phyloP scores from a whole-genome alignment of 2,113 vertebrate species.

The Sciurus niger region DNA sequence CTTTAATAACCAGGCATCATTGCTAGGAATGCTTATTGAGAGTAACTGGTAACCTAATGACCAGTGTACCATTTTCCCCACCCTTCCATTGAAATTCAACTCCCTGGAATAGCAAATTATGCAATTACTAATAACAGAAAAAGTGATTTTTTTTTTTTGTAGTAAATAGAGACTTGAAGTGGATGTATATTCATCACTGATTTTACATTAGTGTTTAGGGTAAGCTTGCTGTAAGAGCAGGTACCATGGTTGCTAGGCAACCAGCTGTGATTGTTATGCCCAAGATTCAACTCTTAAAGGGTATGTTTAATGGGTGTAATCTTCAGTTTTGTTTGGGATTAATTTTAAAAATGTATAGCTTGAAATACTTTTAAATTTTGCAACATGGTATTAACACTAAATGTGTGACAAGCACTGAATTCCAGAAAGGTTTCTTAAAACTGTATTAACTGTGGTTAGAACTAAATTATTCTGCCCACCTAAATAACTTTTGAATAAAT shows the following conservation, averaged over 20 bases:
- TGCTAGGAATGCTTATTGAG: not conserved
- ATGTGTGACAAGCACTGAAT: conserved; percentile 62
- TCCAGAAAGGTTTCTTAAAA: conserved; percentile 82
- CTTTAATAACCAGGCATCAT: not conserved
- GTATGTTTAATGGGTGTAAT: conserved; percentile 78
- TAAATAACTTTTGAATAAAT: conserved; percentile 88
- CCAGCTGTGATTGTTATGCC: conserved; percentile 79
- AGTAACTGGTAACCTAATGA: not conserved
- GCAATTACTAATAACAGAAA: conserved; percentile 9
- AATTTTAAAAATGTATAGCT: conserved; percentile 83
- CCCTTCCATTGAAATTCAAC: not conserved
- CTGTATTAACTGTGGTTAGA: conserved; percentile 84
- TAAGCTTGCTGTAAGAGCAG: conserved; percentile 71
- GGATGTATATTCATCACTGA: conserved; percentile 10
- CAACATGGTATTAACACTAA: conserved; percentile 68
- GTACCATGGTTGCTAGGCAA: conserved; percentile 88
- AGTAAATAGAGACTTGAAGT: not conserved
- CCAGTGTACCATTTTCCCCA: accelerated
- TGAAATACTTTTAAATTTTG: conserved; percentile 83
- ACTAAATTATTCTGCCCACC: conserved; percentile 83
- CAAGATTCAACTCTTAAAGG: conserved; percentile 80
- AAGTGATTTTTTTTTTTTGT: not conserved
- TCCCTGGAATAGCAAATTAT: not conserved
- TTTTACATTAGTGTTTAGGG: conserved; percentile 77
- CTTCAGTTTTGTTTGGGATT: conserved; percentile 81